Conservation (phyloP, 1,140 invertebrate species). For the Platyura marginata region DNA sequence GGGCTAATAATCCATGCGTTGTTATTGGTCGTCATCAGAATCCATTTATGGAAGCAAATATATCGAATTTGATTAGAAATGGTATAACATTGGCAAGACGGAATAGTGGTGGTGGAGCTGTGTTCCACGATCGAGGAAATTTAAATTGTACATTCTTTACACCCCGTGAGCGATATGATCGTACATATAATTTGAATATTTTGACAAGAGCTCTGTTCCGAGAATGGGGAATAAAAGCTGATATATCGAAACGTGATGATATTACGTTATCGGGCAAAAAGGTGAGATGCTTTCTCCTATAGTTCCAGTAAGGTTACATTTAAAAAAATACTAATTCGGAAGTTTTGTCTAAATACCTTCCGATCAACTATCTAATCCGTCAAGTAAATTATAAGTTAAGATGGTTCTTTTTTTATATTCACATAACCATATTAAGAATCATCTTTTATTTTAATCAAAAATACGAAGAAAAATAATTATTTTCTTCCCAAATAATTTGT, state of each 20-base stretch:
- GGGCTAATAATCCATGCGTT: constrained; percentile 82
- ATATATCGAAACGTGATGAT: constrained; percentile 63
- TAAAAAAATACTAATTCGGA: too few species aligned
- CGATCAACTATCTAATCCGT: too few species aligned
- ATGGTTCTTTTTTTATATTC: too few species aligned
- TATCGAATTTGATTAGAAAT: constrained; percentile 36
- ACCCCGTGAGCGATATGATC: constrained; percentile 53
- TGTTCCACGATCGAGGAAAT: constrained; percentile 90
- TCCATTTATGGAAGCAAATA: constrained; percentile 81
- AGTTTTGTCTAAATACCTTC: too few species aligned
- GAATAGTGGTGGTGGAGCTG: constrained; percentile 90
- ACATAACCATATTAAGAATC: too few species aligned
- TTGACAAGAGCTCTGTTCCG: constrained; percentile 60
- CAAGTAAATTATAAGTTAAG: too few species aligned
- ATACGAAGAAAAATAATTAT: too few species aligned
- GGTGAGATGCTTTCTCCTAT: not conserved
- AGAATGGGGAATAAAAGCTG: constrained; percentile 55
- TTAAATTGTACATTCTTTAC: constrained; percentile 85
- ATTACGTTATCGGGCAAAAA: constrained; percentile 65
- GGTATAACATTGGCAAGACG: constrained; percentile 61
- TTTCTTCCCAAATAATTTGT: too few species aligned
- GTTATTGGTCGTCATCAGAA: constrained; percentile 95
- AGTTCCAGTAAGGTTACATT: too few species aligned
- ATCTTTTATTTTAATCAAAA: too few species aligned
- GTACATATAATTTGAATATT: constrained; percentile 68